A percentile compares a stretch with the other conserved stretches of the same genome.
These are phyloP conservation scores for Leucosticte australis DNA, from an alignment of 2,113 vertebrate species.

Conservation along the genomic window DNA sequence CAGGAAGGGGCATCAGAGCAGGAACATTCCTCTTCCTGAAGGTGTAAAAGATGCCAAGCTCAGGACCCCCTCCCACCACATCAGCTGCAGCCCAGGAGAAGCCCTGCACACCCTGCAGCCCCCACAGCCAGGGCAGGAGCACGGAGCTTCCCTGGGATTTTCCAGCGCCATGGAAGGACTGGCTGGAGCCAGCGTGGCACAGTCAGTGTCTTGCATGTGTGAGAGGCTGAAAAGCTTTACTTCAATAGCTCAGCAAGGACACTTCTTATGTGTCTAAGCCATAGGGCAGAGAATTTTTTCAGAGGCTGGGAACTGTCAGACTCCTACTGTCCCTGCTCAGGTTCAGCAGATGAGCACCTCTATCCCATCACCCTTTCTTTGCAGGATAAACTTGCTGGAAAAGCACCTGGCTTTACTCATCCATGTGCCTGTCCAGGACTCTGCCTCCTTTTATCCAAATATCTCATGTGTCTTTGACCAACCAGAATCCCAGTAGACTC, in stretches of 20 bases:
- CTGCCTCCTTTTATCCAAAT: neutral
- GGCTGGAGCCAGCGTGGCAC: neutral
- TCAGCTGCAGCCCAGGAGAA: neutral
- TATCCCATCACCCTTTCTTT: neutral
- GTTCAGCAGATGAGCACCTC: neutral
- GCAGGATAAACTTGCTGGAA: neutral
- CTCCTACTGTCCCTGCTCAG: neutral
- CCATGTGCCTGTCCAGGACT: neutral
- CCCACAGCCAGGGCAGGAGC: fast-evolving
- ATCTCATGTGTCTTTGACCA: neutral
- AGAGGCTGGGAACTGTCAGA: neutral
- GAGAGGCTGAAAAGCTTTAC: neutral
- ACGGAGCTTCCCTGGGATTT: neutral
- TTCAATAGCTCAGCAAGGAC: neutral
- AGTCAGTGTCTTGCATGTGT: neutral
- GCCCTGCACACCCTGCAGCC: neutral
- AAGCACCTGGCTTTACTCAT: neutral
- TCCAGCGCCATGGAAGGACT: neutral
- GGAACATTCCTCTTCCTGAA: neutral
- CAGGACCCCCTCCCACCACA: neutral
- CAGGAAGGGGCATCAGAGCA: neutral
- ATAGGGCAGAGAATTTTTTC: neutral
- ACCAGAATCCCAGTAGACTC: neutral
- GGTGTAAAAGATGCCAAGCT: neutral
- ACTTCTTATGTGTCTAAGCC: neutral